A percentile compares a stretch with the other conserved stretches of the same genome.
phyloP scores from a whole-genome alignment of 2,113 vertebrate species.

The Toxotes jaculatrix region DNA sequence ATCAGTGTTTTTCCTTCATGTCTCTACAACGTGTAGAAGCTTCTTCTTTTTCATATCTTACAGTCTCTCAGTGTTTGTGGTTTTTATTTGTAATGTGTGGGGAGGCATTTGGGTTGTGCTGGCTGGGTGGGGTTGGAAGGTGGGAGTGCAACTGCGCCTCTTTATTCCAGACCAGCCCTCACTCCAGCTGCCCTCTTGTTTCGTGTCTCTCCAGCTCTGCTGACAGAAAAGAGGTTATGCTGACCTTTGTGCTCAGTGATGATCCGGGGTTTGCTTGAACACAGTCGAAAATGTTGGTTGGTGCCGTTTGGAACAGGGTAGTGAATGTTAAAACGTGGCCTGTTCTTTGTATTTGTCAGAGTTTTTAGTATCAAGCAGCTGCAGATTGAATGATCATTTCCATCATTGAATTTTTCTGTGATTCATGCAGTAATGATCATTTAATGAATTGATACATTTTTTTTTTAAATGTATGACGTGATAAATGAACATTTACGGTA shows the following conservation, averaged over 20 bases:
- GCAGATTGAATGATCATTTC: not conserved
- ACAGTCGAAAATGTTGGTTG: not conserved
- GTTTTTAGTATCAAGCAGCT: not conserved
- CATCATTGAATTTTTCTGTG: not conserved
- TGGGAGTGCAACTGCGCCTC: not conserved
- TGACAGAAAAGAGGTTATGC: constrained; percentile 23
- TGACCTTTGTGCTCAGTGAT: constrained; percentile 34
- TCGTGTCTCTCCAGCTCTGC: constrained; percentile 5
- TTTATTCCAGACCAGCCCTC: constrained; percentile 12
- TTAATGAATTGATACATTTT: not conserved
- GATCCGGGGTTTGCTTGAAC: not conserved
- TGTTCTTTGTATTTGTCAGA: not conserved
- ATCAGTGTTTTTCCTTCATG: no score
- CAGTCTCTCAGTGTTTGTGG: constrained; percentile 5
- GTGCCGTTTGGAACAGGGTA: not conserved
- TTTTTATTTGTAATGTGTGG: not conserved
- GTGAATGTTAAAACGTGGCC: not conserved
- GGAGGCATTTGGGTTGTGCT: constrained; percentile 4
- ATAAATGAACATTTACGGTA: not conserved
- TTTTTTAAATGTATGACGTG: not conserved
- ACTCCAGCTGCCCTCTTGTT: constrained; percentile 22
- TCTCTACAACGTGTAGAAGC: no score
- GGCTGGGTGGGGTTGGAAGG: constrained; percentile 8
- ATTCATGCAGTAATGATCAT: not conserved
- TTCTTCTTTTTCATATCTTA: not conserved